Conservation (phyloP, 2,113 vertebrate genomes). For the Steatornis caripensis region DNA sequence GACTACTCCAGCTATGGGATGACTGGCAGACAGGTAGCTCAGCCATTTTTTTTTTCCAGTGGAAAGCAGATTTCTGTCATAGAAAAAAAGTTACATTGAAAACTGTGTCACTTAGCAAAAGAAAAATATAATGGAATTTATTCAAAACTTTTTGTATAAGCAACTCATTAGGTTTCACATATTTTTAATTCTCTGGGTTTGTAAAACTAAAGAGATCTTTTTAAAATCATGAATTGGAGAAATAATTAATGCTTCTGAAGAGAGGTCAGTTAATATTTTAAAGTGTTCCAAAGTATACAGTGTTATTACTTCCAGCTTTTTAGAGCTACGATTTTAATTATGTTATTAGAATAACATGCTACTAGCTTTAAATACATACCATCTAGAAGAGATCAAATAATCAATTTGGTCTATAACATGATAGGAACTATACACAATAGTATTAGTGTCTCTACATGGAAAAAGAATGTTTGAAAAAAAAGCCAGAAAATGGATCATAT, state of each 20-base stretch:
- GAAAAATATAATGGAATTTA: background rate
- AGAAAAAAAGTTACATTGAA: background rate
- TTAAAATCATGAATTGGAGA: background rate
- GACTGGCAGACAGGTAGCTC: background rate
- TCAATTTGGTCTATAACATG: background rate
- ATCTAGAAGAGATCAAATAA: background rate
- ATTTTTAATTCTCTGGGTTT: background rate
- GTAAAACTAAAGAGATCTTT: background rate
- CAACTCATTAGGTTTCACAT: background rate
- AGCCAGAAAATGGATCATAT: background rate
- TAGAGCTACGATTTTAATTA: background rate
- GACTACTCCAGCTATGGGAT: background rate
- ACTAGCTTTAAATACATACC: background rate
- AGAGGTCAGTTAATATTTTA: background rate
- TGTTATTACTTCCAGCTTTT: background rate
- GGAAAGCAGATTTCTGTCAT: background rate
- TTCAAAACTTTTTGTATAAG: background rate
- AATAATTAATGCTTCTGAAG: background rate
- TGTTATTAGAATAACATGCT: background rate
- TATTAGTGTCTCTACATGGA: background rate
- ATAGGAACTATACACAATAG: background rate
- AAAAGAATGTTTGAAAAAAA: background rate
- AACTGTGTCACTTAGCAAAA: background rate
- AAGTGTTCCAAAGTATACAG: background rate
- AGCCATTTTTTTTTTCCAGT: background rate